Base-by-base conservation (phyloP, 2,888 invertebrate genomes). In the Caenorhabditis sp. region DNA sequence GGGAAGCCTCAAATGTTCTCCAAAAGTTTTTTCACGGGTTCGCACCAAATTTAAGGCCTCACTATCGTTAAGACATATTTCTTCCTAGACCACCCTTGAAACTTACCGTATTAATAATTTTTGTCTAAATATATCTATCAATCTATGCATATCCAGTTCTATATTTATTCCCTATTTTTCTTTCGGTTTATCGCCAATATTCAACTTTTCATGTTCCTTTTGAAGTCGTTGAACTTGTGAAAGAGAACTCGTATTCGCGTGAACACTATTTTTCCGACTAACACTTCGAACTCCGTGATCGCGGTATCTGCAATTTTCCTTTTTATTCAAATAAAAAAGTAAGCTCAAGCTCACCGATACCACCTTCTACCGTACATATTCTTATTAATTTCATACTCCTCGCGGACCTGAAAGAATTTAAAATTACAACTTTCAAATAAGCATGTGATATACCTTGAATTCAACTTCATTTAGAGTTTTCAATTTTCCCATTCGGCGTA, bases 401-500 rank as follows among this genome's bases (percentile, higher is more conserved):
- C 63, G 54, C 85, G 81, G 12, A 81, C 81, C 75, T 79, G 20
- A 58, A 70, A 61, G 21, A 31, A 49, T 23, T 10, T 26, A 14
- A 20, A 31, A 23, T 52, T 14, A 53, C 3, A 4, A 53, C n/a
- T 21, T 53, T 21, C 12, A 21, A 25, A 17, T 53, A 21, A 12
- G 3, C 7, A 50, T 8, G 4, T 17, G 1, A 12, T 74, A 23
- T 36, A 82, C 81, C 59, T 76, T 77, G 67, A 77, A 84, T 56
- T 85, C 85, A 25, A 86, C 81, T 69, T 81, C 81, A 52, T 77
- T 59, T 23, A 74, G 77, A 0, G 84, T 85, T 52, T 70, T 61
- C 70, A 87, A 69, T 68, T 78, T 80, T 31, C 85, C 84, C 79
- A 85, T 71, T 59, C 80, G 64, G 20, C 82, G 70, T 8, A 87